Evolutionary conservation across 1,140 invertebrate species (phyloP), one percentile per base, ranked within the genome.

Genomic region (Leptonema lineaticorne): DNA sequence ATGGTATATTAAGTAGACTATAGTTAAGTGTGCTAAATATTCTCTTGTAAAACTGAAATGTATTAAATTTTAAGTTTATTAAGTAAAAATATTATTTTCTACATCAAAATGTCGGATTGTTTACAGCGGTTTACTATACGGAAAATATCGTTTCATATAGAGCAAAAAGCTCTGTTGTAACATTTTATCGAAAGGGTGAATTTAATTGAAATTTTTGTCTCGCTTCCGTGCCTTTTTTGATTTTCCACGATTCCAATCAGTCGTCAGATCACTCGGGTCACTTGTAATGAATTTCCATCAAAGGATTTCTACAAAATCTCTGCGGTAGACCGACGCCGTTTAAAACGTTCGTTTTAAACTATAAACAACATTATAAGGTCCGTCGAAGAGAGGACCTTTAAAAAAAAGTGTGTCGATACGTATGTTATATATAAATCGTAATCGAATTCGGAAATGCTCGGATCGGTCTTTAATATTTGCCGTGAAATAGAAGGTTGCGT

Each of bases 381-480:
- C n/a, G n/a, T n/a, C n/a, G n/a, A n/a, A n/a, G n/a, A n/a, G n/a
- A n/a, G n/a, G n/a, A n/a, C n/a, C n/a, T n/a, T n/a, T n/a, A n/a
- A n/a, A n/a, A n/a, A n/a, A n/a, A n/a, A n/a, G n/a, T n/a, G n/a
- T n/a, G n/a, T n/a, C n/a, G n/a, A n/a, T n/a, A n/a, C n/a, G n/a
- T n/a, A n/a, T n/a, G 50, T 53, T 26, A 14, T 45, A 22, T 53
- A 14, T 53, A 11, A 16, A 41, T 2, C 11, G 16, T 16, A 16
- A 41, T 41, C 16, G 37, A 41, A 14, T 26, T 53, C 22, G 50
- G 50, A 53, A 53, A 26, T 14, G 50, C 20, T 24, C 2, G 27
- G n/a, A 53, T 53, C 27, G 22, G 22, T 22, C 50, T 53, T 53
- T 53, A 53, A 53, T 53, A 53, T 53, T 53, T 22, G 14, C 50